Percentiles rank a stretch among this genome's conserved stretches.
phyloP scores from a whole-genome alignment of 2,113 vertebrate genomes.

The Pseudopipra pipra region DNA sequence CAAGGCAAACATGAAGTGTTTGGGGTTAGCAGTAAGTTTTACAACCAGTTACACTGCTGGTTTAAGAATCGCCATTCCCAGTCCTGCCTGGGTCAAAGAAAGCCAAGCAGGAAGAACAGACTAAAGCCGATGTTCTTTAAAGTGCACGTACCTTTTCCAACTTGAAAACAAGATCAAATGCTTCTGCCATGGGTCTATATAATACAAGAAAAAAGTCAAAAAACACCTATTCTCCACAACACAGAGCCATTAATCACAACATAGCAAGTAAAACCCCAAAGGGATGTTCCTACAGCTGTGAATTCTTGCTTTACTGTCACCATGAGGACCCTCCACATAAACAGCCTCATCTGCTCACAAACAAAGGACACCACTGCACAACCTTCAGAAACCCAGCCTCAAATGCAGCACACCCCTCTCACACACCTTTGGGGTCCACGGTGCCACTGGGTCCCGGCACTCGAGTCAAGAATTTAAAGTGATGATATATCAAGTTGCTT shows the following conservation, averaged over 20 bases:
- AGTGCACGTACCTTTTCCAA: background rate
- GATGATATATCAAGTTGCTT: fast-evolving
- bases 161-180: background rate
- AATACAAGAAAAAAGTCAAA: background rate
- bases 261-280: background rate
- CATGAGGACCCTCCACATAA: background rate
- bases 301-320: background rate
- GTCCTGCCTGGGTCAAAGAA: background rate
- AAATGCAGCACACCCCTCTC: background rate
- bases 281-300: background rate
- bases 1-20: background rate
- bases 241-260: background rate
- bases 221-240: background rate
- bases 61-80: background rate
- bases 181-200: background rate
- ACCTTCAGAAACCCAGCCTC: background rate
- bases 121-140: background rate
- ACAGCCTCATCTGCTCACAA: background rate
- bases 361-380: background rate
- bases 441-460: background rate
- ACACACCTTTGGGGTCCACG: fast-evolving
- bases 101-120: background rate
- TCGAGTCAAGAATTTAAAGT: background rate
- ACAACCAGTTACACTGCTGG: background rate
- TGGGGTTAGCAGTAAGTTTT: background rate